These are phyloP conservation scores for Nixonia krombeini DNA, from an alignment of 1,140 invertebrate species.

Conservation along the genomic window DNA sequence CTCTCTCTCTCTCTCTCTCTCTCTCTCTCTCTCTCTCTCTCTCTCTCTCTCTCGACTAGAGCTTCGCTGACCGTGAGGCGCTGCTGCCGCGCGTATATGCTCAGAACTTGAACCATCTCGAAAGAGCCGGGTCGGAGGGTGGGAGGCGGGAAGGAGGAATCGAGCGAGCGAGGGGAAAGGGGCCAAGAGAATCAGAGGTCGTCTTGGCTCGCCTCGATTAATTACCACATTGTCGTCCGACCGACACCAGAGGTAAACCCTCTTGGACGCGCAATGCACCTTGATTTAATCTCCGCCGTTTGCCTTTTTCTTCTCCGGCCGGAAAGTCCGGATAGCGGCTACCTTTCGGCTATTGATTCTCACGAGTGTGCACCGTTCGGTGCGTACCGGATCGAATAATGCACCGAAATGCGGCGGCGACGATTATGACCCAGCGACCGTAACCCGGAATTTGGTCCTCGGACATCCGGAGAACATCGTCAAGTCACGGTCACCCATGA, in stretches of 20 bases:
- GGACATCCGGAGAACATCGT: no score
- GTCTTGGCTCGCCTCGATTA: conserved; percentile 68
- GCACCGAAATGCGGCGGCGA: no score
- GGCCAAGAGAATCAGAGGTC: conserved; percentile 55
- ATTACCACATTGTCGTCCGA: conserved; percentile 71
- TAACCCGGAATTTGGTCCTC: no score
- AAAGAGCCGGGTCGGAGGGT: conserved; percentile 42
- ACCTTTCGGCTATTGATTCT: conserved; percentile 43
- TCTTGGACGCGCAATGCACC: conserved; percentile 48
- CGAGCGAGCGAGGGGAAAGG: conserved; percentile 11
- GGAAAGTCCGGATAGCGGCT: conserved; percentile 21
- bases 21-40: no score
- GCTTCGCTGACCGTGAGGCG: conserved; percentile 55
- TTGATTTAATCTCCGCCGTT: conserved; percentile 64
- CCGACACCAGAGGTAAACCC: conserved; percentile 62
- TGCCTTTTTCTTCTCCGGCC: conserved; percentile 51
- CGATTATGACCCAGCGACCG: no score
- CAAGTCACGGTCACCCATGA: no score
- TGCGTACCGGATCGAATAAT: no score
- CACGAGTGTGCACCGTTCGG: conserved; percentile 7
- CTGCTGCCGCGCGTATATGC: conserved; percentile 35
- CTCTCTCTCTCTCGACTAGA: conserved; percentile 54
- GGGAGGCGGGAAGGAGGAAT: conserved; percentile 28
- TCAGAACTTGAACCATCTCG: conserved; percentile 59
- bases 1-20: no score